Evolutionary conservation across 2,888 invertebrate species (phyloP), one percentile per base, ranked within the genome.

Genomic region (Abscondita cerata): DNA sequence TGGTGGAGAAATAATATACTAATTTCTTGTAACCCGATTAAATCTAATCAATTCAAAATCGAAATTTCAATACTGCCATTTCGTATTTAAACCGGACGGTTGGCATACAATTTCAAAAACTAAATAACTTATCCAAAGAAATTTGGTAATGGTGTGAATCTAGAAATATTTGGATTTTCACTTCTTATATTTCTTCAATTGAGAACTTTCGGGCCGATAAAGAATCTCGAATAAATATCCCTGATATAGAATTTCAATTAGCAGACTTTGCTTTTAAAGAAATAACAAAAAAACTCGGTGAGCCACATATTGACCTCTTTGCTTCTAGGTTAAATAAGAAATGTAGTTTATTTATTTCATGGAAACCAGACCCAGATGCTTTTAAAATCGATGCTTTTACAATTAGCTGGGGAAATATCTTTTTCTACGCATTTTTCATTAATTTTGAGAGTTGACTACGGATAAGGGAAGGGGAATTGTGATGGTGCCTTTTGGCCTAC

Each of bases 11-110:
- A n/a, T n/a, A n/a, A n/a, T n/a, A n/a, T n/a, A n/a, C n/a, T n/a
- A n/a, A n/a, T n/a, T 12, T 36, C n/a, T 12, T 36, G 36, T 12
- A 36, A 36, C 11, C 36, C 12, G 11, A 66, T 70, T 52, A 66
- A 56, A 60, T 18, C 33, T 9, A 31, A 64, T 13, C 34, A 59
- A 12, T 68, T 65, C 33, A 15, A 12, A 5, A 18, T 59, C 16
- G 68, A 69, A 59, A 69, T 72, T 36, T 72, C 61, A 18, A 56
- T 68, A 15, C 71, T 71, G 55, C 68, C 71, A 6, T 72, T 70
- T 12, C 38, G 16, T 65, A 2, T 68, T 65, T 33, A 40, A 70
- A 72, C 44, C 40, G 65, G 15, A 68, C 63, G 63, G 72, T 71
- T 34, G 61, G 70, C 41, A 54, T 70, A 12, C 52, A 67, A 50